phyloP scores from a whole-genome alignment of 30 jellyfish, hydroid and myxozoan species.

The Turritopsis rubra region DNA sequence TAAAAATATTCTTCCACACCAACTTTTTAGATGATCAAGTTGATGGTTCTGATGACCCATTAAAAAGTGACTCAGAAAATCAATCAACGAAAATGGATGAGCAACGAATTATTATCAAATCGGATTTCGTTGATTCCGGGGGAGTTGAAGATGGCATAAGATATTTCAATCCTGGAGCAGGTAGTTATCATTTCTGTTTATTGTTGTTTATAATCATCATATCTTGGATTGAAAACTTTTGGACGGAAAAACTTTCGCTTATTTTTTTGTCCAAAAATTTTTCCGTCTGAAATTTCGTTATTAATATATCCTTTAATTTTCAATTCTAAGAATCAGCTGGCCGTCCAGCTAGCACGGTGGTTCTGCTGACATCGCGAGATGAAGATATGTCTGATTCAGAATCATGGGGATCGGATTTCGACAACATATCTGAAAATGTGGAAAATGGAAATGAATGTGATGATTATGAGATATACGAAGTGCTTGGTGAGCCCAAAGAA shows the following conservation, averaged over 20 bases:
- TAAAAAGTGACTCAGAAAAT: background rate
- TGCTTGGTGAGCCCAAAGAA: constrained; percentile 56
- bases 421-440: constrained; percentile 22
- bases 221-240: too few relatives aligned
- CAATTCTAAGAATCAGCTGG: background rate
- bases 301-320: too few relatives aligned
- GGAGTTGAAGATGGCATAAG: background rate
- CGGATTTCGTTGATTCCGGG: background rate
- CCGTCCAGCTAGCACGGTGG: constrained; percentile 75
- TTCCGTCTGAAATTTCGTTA: too few relatives aligned
- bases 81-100: background rate
- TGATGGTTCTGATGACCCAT: background rate
- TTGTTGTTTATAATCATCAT: background rate
- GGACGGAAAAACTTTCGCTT: too few relatives aligned
- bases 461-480: constrained; percentile 50
- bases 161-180: background rate
- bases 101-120: background rate
- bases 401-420: constrained; percentile 76
- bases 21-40: background rate
- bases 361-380: constrained; percentile 52
- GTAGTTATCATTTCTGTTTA: background rate
- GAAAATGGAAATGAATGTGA: constrained; percentile 13
- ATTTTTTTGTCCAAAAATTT: too few relatives aligned
- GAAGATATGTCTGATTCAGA: constrained; percentile 56
- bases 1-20: too few relatives aligned